phyloP scores from a whole-genome alignment of 1,140 invertebrate genomes.

The Tetragnatha versicolor region DNA sequence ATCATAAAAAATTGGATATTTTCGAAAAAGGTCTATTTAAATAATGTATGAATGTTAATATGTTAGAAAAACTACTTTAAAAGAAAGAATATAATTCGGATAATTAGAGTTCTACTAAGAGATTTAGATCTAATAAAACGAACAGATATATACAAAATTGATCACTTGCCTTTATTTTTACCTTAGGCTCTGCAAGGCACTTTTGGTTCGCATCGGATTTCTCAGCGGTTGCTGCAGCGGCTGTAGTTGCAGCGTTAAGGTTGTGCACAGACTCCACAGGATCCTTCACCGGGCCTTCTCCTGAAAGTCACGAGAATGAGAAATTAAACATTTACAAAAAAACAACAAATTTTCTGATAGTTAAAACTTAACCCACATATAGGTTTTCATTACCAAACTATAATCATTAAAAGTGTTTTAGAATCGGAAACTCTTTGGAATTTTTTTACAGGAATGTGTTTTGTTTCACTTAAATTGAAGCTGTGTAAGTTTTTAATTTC shows the following conservation, averaged over 20 bases:
- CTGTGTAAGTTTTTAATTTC: no score
- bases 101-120: background rate
- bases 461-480: no score
- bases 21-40: background rate
- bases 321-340: no score
- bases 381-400: no score
- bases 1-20: background rate
- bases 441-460: no score
- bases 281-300: constrained; percentile 24
- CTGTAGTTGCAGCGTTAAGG: background rate
- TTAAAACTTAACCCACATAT: no score
- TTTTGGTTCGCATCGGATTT: constrained; percentile 29
- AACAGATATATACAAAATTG: background rate
- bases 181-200: constrained; percentile 49
- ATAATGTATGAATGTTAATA: background rate
- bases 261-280: constrained; percentile 29
- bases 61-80: background rate
- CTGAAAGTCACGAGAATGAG: no score
- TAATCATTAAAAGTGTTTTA: no score
- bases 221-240: background rate
- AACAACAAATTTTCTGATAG: no score
- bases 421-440: no score
- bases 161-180: constrained; percentile 31
- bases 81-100: background rate
- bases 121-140: background rate